Conservation (phyloP, 2,888 invertebrate species). For the Callyntrura guangdongensis region DNA sequence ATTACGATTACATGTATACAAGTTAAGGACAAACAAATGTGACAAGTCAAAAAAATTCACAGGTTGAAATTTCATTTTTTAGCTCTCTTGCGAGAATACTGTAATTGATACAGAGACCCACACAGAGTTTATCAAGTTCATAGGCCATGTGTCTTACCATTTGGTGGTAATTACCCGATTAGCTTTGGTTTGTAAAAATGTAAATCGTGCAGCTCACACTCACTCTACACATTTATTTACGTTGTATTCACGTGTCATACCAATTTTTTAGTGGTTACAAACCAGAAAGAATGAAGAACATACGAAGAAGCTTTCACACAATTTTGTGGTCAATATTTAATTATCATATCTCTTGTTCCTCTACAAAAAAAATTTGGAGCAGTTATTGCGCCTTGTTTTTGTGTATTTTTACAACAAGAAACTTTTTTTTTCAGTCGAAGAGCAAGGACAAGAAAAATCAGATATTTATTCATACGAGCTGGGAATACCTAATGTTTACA, state of each 20-base stretch:
- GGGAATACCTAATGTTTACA: neutral
- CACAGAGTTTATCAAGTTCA: conserved; percentile 40
- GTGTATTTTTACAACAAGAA: neutral
- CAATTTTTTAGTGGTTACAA: neutral
- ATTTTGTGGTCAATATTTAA: conserved; percentile 63
- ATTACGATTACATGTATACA: neutral
- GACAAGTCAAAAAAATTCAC: neutral
- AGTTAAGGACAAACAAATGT: neutral
- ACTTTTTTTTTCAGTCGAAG: neutral
- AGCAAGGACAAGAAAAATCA: conserved; percentile 2
- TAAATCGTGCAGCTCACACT: neutral
- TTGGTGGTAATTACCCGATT: conserved; percentile 66
- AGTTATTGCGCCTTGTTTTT: neutral
- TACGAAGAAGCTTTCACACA: conserved; percentile 66
- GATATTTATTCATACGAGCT: neutral
- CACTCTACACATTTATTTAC: neutral
- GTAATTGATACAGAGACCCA: neutral
- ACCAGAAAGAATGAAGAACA: neutral
- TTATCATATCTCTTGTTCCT: conserved; percentile 37
- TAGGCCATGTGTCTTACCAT: conserved; percentile 26
- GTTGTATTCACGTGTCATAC: neutral
- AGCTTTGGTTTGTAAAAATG: conserved; percentile 59
- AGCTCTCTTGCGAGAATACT: neutral
- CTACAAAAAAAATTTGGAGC: conserved; percentile 53
- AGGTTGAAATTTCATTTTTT: neutral